phyloP scores from a whole-genome alignment of 2,888 invertebrate species.

The Epinotia nisella region DNA sequence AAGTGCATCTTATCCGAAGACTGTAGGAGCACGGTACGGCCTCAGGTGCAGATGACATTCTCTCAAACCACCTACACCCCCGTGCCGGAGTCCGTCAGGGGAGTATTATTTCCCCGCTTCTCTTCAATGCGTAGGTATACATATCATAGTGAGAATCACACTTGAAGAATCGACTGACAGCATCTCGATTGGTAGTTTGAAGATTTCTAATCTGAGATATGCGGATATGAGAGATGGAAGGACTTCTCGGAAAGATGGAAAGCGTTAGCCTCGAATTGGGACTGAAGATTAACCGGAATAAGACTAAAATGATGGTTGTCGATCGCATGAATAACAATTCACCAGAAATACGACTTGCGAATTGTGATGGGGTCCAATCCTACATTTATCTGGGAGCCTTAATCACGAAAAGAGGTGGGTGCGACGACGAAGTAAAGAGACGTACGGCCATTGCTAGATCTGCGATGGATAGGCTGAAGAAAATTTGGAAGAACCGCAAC shows the following conservation, averaged over 20 bases:
- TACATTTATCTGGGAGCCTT: constrained; percentile 43
- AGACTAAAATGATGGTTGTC: constrained; percentile 45
- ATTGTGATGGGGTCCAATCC: constrained; percentile 42
- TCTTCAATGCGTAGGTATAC: constrained; percentile 23
- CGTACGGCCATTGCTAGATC: not conserved
- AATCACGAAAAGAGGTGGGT: constrained; percentile 41
- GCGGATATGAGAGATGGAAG: constrained; percentile 18
- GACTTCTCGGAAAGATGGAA: constrained; percentile 14
- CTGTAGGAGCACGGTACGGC: too few relatives aligned
- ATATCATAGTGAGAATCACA: constrained; percentile 17
- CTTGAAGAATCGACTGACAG: not conserved
- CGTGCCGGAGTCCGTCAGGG: constrained; percentile 27
- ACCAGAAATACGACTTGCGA: constrained; percentile 42
- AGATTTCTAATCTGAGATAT: not conserved
- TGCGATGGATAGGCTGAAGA: not conserved
- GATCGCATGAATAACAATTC: constrained; percentile 41
- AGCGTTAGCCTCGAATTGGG: constrained; percentile 27
- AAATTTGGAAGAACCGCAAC: not conserved
- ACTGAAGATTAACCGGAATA: constrained; percentile 37
- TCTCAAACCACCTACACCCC: not conserved
- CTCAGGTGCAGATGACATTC: too few relatives aligned
- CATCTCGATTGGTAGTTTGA: constrained; percentile 9
- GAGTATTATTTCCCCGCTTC: constrained; percentile 23
- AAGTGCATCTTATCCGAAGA: not conserved
- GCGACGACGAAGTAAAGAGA: constrained; percentile 18